These are phyloP conservation scores for Argopecten irradians DNA, from an alignment of 1,140 invertebrate species.

Conservation along the genomic window DNA sequence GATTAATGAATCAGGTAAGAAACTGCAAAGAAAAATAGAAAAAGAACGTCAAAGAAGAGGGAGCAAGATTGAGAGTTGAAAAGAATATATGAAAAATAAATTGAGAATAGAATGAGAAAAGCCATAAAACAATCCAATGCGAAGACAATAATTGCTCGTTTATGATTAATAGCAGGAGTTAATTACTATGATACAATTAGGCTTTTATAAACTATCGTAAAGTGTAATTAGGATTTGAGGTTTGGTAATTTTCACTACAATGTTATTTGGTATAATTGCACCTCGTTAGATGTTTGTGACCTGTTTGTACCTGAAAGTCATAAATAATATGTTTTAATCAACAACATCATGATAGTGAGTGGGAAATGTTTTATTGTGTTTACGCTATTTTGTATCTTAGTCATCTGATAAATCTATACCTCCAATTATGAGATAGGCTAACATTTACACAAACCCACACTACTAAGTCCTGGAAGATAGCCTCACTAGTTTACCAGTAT, in stretches of 20 bases:
- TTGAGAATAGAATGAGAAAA: not conserved
- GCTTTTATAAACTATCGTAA: too few relatives aligned
- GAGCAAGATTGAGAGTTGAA: not conserved
- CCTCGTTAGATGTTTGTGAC: too few relatives aligned
- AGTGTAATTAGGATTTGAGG: too few relatives aligned
- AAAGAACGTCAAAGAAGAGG: not conserved
- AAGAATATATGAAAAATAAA: not conserved
- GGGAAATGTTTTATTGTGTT: not conserved
- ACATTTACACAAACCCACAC: not conserved
- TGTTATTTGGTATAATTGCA: too few relatives aligned
- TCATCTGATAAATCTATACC: constrained; percentile 12
- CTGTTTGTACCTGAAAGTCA: not conserved
- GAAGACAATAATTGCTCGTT: too few relatives aligned
- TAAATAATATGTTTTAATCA: not conserved
- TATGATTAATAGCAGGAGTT: too few relatives aligned
- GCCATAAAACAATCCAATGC: too few relatives aligned
- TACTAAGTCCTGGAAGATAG: not conserved
- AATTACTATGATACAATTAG: too few relatives aligned
- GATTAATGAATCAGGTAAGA: not conserved
- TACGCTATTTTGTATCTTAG: not conserved
- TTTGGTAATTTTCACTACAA: too few relatives aligned
- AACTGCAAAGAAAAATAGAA: not conserved
- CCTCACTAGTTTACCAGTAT: not conserved
- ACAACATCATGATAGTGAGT: not conserved
- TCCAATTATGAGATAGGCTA: not conserved